Evolutionary conservation across 2,797 vertebrate species (phyloP).

Genomic region (Morelia viridis): DNA sequence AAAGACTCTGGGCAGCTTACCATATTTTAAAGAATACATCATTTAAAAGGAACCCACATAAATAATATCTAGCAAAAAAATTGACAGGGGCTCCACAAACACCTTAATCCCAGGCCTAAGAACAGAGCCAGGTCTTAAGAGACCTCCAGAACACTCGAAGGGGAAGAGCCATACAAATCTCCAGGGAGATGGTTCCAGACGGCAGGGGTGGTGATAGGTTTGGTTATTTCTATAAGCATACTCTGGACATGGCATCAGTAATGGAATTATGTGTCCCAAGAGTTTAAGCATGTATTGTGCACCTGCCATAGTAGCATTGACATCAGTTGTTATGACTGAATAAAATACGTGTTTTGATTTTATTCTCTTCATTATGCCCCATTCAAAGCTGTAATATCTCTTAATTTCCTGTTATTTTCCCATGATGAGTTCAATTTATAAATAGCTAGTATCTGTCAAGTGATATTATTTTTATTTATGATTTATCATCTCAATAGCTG

Average conservation of each 20-base stretch:
- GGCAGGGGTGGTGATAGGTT: too few relatives aligned
- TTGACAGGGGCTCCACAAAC: too few relatives aligned
- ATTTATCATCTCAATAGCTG: conserved; percentile 8
- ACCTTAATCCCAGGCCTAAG: too few relatives aligned
- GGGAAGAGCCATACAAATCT: too few relatives aligned
- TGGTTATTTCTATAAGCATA: neutral
- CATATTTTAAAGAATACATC: too few relatives aligned
- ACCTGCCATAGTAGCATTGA: neutral
- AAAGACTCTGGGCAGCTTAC: neutral
- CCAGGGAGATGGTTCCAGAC: too few relatives aligned
- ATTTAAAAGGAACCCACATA: too few relatives aligned
- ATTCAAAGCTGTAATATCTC: neutral
- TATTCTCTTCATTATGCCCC: neutral
- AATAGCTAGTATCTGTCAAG: neutral
- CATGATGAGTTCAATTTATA: neutral
- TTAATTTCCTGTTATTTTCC: neutral
- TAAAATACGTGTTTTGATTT: neutral
- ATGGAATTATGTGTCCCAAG: neutral
- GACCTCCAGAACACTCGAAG: too few relatives aligned
- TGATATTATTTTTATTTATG: neutral
- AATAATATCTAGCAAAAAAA: too few relatives aligned
- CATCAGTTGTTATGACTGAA: neutral
- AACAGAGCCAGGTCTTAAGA: too few relatives aligned
- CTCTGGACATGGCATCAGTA: neutral
- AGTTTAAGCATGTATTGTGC: neutral